Conservation (phyloP, 2,797 vertebrate species). For the Champsocephalus esox region DNA sequence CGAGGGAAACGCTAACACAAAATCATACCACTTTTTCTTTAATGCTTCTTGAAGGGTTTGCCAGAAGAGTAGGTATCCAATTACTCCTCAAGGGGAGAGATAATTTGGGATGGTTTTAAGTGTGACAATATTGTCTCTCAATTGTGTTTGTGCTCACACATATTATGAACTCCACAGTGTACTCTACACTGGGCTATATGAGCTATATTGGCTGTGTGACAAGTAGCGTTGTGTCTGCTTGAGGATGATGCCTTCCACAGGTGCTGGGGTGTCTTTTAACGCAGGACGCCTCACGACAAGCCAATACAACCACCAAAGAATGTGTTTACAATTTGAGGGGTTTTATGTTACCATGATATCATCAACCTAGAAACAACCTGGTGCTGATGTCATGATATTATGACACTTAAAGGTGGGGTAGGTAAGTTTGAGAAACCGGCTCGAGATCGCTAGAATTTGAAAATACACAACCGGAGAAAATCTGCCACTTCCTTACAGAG, state of each 20-base stretch:
- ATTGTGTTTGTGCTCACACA: neutral
- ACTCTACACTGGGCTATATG: neutral
- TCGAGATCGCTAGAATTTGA: too few relatives aligned
- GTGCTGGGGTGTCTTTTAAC: neutral
- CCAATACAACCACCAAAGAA: neutral
- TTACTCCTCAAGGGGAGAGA: constrained; percentile 29
- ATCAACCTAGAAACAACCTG: neutral
- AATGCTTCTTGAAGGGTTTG: constrained; percentile 32
- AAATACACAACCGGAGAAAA: too few relatives aligned
- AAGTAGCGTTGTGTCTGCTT: neutral
- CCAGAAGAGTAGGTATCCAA: constrained; percentile 37
- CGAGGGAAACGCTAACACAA: constrained; percentile 18
- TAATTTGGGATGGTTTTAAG: constrained; percentile 34
- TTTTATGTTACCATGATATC: neutral
- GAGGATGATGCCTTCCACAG: constrained; percentile 1
- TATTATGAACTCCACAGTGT: constrained; percentile 16
- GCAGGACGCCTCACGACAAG: neutral
- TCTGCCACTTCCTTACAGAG: too few relatives aligned
- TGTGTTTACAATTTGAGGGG: neutral
- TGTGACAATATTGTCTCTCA: neutral
- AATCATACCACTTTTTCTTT: constrained; percentile 15
- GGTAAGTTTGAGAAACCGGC: too few relatives aligned
- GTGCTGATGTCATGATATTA: neutral
- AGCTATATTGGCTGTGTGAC: neutral
- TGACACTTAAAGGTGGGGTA: neutral